Conservation (phyloP, 2,797 vertebrate genomes). For the Peromyscus eremicus region DNA sequence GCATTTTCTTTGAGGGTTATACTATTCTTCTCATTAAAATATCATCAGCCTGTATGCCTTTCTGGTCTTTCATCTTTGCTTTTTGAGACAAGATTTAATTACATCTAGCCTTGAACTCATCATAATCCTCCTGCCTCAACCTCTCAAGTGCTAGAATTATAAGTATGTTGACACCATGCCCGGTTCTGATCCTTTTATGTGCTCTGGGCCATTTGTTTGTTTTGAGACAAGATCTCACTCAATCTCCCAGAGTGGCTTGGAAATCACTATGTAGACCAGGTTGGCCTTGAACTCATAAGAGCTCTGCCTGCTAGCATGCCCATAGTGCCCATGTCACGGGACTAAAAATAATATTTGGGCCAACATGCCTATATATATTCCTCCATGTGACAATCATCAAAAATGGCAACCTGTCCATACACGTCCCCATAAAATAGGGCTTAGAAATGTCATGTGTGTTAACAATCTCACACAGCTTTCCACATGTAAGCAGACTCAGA, state of each 20-base stretch:
- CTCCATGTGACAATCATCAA: not conserved
- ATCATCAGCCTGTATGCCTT: not conserved
- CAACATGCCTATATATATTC: not conserved
- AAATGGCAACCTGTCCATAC: not conserved
- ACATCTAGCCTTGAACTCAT: not conserved
- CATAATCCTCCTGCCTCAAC: not conserved
- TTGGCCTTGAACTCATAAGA: not conserved
- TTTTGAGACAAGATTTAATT: not conserved
- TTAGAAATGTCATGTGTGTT: not conserved
- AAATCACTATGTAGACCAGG: not conserved
- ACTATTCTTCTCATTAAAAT: slow-evolving; percentile 56
- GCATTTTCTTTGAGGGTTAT: slow-evolving; percentile 2
- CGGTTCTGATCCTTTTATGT: not conserved
- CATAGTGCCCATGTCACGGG: not conserved
- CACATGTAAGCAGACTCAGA: not conserved
- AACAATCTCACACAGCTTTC: not conserved
- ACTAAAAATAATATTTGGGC: not conserved
- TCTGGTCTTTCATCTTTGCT: not conserved
- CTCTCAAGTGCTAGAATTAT: not conserved
- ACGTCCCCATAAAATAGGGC: not conserved
- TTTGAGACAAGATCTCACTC: not conserved
- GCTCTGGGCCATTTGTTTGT: slow-evolving; percentile 8
- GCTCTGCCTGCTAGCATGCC: not conserved
- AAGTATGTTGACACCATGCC: not conserved
- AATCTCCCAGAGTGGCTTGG: slow-evolving; percentile 4